These are phyloP conservation scores for Chirona hameri DNA, from an alignment of 2,888 invertebrate species.

Conservation along the genomic window DNA sequence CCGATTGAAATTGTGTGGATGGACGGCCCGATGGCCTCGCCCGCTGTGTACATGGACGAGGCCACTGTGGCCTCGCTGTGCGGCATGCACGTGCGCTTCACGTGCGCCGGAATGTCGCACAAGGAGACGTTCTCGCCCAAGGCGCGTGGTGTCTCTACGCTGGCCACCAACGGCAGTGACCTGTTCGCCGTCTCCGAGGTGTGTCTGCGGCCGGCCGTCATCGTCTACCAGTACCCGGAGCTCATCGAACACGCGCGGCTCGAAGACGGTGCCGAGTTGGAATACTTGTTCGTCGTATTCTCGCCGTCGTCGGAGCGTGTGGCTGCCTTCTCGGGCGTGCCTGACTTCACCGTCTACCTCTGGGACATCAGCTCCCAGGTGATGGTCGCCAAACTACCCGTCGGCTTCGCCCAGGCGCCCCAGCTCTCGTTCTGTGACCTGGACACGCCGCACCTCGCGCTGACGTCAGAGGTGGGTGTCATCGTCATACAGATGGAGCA, in stretches of 20 bases:
- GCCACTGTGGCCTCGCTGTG: neutral
- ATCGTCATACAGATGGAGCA: neutral
- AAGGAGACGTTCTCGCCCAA: neutral
- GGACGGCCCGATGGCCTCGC: neutral
- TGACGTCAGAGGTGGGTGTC: neutral
- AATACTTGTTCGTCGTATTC: neutral
- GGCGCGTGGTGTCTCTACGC: neutral
- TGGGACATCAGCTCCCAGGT: constrained; percentile 13
- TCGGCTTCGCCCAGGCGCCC: neutral
- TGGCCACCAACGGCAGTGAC: neutral
- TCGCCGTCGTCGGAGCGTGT: neutral
- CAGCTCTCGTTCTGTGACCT: constrained; percentile 12
- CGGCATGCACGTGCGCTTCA: constrained; percentile 5
- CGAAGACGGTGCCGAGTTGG: constrained; percentile 11
- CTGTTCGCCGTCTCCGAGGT: constrained; percentile 1
- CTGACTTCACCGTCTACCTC: constrained; percentile 22
- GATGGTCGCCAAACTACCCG: neutral
- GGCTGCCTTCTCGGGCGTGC: constrained; percentile 9
- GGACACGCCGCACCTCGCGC: constrained; percentile 6
- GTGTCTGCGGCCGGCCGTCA: neutral
- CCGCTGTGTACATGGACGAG: constrained; percentile 6
- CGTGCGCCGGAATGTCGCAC: neutral
- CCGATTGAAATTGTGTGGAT: neutral
- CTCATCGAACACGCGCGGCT: neutral
- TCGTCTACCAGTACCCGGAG: neutral